Evolutionary conservation across 2,888 invertebrate species (phyloP).

Genomic region (Agapostemon virescens): DNA sequence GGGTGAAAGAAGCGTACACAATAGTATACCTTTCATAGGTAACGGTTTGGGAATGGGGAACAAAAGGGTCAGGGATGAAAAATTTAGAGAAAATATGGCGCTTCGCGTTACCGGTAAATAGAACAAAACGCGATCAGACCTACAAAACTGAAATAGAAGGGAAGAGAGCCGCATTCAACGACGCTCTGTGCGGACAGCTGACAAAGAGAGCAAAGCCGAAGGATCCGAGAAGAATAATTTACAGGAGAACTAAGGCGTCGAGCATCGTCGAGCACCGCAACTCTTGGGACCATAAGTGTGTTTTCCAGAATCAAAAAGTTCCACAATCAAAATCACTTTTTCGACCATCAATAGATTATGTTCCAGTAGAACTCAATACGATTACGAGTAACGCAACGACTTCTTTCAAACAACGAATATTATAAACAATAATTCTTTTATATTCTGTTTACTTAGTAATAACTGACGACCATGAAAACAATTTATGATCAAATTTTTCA

Average conservation of each 20-base stretch:
- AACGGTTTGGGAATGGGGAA: not conserved
- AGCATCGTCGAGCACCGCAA: not conserved
- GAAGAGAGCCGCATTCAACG: not conserved
- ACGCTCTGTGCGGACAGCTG: not conserved
- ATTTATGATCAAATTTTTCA: no score
- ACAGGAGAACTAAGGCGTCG: not conserved
- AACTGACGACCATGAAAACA: no score
- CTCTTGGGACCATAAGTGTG: not conserved
- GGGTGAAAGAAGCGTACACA: not conserved
- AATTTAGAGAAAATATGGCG: not conserved
- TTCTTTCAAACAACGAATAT: no score
- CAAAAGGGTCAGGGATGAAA: not conserved
- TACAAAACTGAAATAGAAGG: constrained; percentile 1
- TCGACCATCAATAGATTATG: no score
- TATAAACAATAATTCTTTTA: no score
- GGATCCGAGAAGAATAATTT: not conserved
- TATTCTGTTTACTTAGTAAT: no score
- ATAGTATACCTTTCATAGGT: not conserved
- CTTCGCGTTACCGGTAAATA: not conserved
- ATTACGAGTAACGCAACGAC: no score
- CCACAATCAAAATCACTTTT: not conserved
- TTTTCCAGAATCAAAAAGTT: not conserved
- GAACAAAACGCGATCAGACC: not conserved
- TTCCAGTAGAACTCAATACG: no score
- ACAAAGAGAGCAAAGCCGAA: not conserved